A percentile compares a stretch with the other conserved stretches of the same genome.
These are phyloP conservation scores for Emydocephalus ijimae DNA, from an alignment of 2,113 vertebrate genomes.

Conservation along the genomic window DNA sequence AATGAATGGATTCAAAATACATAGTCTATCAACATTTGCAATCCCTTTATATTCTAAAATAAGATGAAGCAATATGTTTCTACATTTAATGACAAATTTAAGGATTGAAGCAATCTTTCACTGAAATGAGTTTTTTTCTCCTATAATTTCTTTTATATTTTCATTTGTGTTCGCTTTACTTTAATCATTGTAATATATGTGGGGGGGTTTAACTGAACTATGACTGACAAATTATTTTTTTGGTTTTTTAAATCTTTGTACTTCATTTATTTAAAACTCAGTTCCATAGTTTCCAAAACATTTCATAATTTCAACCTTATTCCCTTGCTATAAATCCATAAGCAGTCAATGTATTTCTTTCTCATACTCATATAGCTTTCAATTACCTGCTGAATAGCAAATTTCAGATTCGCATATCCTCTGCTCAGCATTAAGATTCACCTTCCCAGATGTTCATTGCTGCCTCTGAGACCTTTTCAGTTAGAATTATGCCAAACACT, in stretches of 20 bases:
- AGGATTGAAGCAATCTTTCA: background rate
- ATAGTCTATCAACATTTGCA: background rate
- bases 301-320: background rate
- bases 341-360: background rate
- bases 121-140: background rate
- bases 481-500: background rate
- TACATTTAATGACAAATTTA: background rate
- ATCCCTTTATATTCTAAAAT: background rate
- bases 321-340: background rate
- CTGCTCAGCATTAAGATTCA: background rate
- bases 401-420: background rate
- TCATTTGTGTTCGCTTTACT: background rate
- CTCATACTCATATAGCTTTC: background rate
- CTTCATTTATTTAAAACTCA: background rate
- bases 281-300: background rate
- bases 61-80: background rate
- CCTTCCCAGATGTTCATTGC: background rate
- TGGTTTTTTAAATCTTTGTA: background rate
- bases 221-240: background rate
- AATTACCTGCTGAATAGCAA: background rate
- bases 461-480: background rate
- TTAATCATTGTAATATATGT: background rate
- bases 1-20: background rate
- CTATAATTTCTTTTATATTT: background rate
- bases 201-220: background rate